A percentile compares a stretch with the other conserved stretches of the same genome.
phyloP scores from a whole-genome alignment of 2,888 invertebrate genomes.

The Lasioglossum leucozonium region DNA sequence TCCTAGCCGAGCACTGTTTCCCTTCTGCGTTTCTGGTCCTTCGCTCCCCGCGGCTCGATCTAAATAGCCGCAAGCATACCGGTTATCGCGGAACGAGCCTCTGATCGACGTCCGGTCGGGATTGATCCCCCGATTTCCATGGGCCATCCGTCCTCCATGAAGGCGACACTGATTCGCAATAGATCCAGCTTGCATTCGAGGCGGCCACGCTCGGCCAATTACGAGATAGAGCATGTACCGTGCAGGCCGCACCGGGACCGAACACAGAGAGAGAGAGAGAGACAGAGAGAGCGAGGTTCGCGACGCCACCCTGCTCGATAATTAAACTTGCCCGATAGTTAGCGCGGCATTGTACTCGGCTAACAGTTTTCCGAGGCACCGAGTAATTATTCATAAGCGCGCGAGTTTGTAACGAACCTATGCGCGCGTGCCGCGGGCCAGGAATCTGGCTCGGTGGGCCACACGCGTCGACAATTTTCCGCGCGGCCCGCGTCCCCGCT shows the following conservation, averaged over 20 bases:
- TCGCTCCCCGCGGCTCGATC: background rate
- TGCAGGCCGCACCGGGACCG: background rate
- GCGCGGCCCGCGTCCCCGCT: background rate
- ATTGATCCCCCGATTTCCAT: constrained; percentile 20
- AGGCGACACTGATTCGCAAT: constrained; percentile 28
- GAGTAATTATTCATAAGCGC: constrained; percentile 63
- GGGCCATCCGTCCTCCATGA: background rate
- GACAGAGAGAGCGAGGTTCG: background rate
- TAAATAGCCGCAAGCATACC: background rate
- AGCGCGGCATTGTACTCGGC: constrained; percentile 41
- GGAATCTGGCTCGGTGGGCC: constrained; percentile 17
- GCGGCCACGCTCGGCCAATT: constrained; percentile 60
- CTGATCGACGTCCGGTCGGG: background rate
- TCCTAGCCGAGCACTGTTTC: background rate
- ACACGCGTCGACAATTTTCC: constrained; percentile 13
- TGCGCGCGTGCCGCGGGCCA: constrained; percentile 17
- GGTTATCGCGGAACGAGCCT: background rate
- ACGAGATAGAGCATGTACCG: constrained; percentile 41
- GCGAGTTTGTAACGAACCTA: constrained; percentile 47
- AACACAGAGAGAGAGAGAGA: background rate
- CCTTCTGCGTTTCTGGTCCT: background rate
- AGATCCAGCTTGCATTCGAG: constrained; percentile 28
- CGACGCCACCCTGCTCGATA: constrained; percentile 45
- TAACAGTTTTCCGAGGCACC: constrained; percentile 46
- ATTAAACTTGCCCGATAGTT: constrained; percentile 66